phyloP scores from a whole-genome alignment of 2,888 invertebrate species.

The Cataglyphis livida region DNA sequence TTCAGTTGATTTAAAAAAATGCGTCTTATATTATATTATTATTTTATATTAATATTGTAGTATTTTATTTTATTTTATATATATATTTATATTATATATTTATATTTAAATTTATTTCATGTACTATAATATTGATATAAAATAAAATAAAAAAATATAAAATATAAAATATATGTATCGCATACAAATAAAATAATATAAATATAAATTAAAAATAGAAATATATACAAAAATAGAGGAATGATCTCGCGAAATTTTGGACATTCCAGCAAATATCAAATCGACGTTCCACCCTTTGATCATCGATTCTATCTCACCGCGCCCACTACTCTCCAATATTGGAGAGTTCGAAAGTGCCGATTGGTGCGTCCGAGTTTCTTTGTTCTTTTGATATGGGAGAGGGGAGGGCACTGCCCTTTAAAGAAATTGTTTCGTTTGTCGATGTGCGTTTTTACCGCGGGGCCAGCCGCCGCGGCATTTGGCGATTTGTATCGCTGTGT shows the following conservation, averaged over 20 bases:
- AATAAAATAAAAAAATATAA: no score
- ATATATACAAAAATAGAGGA: not conserved
- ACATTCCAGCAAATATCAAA: constrained; percentile 4
- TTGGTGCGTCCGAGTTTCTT: not conserved
- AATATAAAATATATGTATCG: no score
- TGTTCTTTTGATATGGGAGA: constrained; percentile 6
- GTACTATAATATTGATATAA: no score
- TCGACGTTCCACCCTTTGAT: not conserved
- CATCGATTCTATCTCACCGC: not conserved
- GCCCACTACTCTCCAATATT: not conserved
- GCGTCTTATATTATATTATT: no score
- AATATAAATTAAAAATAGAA: not conserved
- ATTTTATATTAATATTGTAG: no score
- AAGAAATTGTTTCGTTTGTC: constrained; percentile 28
- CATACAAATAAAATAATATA: not conserved
- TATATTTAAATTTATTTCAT: no score
- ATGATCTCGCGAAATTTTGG: not conserved
- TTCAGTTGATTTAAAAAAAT: no score
- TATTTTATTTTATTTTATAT: no score
- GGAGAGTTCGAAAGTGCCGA: constrained; percentile 11
- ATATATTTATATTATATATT: no score
- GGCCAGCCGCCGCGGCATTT: constrained; percentile 2
- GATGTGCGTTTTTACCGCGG: not conserved
- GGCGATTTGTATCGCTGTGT: not conserved
- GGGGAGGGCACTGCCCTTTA: not conserved